Evolutionary conservation across 2,888 invertebrate genomes (phyloP).

Genomic region (Apocheima hispidaria): DNA sequence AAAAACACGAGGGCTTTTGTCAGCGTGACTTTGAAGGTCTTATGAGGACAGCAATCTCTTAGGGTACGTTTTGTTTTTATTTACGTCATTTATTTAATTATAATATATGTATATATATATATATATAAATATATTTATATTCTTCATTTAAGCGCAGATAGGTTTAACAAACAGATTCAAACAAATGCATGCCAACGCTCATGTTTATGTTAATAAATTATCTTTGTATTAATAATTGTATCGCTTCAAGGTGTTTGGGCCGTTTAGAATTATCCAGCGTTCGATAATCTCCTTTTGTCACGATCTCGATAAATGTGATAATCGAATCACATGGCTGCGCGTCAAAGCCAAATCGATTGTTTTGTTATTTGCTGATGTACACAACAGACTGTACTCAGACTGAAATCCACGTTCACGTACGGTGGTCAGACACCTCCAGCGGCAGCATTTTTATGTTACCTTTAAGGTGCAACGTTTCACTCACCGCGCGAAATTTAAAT

Average conservation of each 20-base stretch:
- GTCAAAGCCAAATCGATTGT: slow-evolving; percentile 46
- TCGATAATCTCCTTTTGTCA: slow-evolving; percentile 72
- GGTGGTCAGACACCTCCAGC: neutral
- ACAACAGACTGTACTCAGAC: slow-evolving; percentile 23
- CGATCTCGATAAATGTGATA: slow-evolving; percentile 70
- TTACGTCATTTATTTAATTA: too few species aligned
- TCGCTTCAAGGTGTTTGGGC: slow-evolving; percentile 51
- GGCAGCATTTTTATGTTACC: neutral
- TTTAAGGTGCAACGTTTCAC: neutral
- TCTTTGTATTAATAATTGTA: slow-evolving; percentile 31
- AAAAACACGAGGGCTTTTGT: neutral
- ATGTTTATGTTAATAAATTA: slow-evolving; percentile 8
- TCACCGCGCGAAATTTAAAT: too few species aligned
- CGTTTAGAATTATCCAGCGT: slow-evolving; percentile 48
- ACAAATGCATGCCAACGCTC: slow-evolving; percentile 1
- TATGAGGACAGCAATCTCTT: too few species aligned
- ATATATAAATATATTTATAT: too few species aligned
- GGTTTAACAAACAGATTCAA: slow-evolving; percentile 1
- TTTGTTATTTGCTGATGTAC: slow-evolving; percentile 29
- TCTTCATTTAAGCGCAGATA: neutral
- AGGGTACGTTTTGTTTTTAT: neutral
- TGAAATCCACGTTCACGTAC: slow-evolving; percentile 7
- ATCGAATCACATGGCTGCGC: slow-evolving; percentile 69
- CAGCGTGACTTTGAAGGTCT: neutral
- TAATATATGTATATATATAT: neutral